phyloP scores from a whole-genome alignment of 1,140 invertebrate species.

The Diploscapter pachys region DNA sequence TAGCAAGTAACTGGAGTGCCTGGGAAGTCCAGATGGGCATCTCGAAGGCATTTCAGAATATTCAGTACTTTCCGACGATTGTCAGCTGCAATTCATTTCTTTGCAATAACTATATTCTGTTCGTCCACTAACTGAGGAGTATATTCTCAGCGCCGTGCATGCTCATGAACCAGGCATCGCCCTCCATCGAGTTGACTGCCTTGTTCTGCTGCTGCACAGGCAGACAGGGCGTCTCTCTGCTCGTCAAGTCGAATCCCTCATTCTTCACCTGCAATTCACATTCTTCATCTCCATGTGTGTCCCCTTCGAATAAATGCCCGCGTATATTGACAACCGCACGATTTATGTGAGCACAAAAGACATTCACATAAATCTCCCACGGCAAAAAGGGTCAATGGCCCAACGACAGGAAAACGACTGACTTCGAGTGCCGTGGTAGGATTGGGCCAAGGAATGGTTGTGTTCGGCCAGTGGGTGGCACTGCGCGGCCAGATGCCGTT shows the following conservation, averaged over 20 bases:
- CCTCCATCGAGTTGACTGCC: constrained; percentile 85
- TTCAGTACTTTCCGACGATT: constrained; percentile 50
- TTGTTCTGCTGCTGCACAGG: constrained; percentile 68
- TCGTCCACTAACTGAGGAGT: constrained; percentile 71
- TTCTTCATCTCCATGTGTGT: no score
- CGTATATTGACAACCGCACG: neutral
- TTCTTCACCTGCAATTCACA: constrained; percentile 71
- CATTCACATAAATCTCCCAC: neutral
- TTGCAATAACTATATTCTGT: neutral
- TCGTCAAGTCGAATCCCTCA: constrained; percentile 91
- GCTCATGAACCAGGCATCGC: constrained; percentile 91
- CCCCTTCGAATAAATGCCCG: neutral
- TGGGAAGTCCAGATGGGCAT: constrained; percentile 82
- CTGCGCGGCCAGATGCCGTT: constrained; percentile 88
- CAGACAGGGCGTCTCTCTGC: constrained; percentile 71
- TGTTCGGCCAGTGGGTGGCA: constrained; percentile 83
- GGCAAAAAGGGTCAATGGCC: neutral
- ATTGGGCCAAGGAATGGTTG: constrained; percentile 48
- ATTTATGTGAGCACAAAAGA: neutral
- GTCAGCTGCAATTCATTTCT: constrained; percentile 61
- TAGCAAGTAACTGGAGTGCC: constrained; percentile 89
- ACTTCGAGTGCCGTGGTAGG: constrained; percentile 74
- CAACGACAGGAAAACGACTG: neutral
- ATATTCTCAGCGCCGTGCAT: constrained; percentile 90
- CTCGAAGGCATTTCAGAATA: constrained; percentile 86